Percentiles rank a stretch among this genome's conserved stretches.
Conservation (phyloP, 2,888 invertebrate species). For the Noctua pronuba region DNA sequence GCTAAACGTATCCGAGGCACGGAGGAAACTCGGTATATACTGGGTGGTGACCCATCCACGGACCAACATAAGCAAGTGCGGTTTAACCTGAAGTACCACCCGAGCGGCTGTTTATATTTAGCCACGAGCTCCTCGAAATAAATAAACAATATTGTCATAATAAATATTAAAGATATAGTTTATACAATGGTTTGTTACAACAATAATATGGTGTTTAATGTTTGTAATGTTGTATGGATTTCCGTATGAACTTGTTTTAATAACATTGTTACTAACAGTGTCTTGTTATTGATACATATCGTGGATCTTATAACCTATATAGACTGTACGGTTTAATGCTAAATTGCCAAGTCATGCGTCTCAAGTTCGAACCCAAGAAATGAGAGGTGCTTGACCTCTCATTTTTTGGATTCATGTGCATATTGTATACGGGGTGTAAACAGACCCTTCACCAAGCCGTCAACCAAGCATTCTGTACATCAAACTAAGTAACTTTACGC, state of each 20-base stretch:
- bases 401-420: too few species aligned
- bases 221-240: not conserved
- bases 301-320: too few species aligned
- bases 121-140: not conserved
- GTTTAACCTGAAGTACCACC: too few species aligned
- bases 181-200: not conserved
- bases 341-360: too few species aligned
- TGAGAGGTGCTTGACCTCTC: too few species aligned
- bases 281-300: not conserved
- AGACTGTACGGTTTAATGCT: not conserved
- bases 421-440: too few species aligned
- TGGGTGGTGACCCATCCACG: not conserved
- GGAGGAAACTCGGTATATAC: not conserved
- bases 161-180: not conserved
- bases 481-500: too few species aligned
- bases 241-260: not conserved
- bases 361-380: too few species aligned
- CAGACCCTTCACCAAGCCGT: too few species aligned
- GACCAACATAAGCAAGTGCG: too few species aligned
- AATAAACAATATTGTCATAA: not conserved
- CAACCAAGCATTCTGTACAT: too few species aligned
- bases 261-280: not conserved
- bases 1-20: not conserved
- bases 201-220: not conserved
- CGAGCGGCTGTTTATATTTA: not conserved